Conservation (phyloP, 2,113 vertebrate species). For the Oncorhynchus tshawytscha region DNA sequence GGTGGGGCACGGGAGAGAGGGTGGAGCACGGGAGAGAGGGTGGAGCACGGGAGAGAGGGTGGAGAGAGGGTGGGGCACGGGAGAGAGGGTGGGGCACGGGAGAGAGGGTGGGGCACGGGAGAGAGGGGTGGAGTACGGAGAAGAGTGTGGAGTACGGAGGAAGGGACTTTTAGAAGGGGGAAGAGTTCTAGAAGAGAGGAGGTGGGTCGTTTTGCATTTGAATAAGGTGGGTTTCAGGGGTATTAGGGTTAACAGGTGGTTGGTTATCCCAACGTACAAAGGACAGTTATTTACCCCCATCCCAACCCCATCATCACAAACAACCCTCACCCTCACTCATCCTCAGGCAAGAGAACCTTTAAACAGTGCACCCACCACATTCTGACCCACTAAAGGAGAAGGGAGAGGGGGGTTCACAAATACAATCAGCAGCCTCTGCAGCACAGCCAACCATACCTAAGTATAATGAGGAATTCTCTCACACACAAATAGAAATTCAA, state of each 20-base stretch:
- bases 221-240: slow-evolving; percentile 24
- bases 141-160: background rate
- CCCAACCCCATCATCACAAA: background rate
- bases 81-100: background rate
- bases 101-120: background rate
- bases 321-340: background rate
- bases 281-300: slow-evolving; percentile 36
- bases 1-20: background rate
- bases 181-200: slow-evolving; percentile 21
- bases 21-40: background rate
- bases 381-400: background rate
- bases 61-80: background rate
- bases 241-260: background rate
- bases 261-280: slow-evolving; percentile 55
- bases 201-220: slow-evolving; percentile 38
- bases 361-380: background rate
- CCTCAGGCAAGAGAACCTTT: background rate
- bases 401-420: background rate
- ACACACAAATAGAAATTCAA: background rate
- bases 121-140: too few relatives aligned
- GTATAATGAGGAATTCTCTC: background rate
- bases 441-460: background rate
- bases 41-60: too few relatives aligned
- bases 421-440: background rate
- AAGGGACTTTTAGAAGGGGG: background rate